phyloP scores from a whole-genome alignment of 2,113 vertebrate genomes.

The Forbesichthys agassizii region DNA sequence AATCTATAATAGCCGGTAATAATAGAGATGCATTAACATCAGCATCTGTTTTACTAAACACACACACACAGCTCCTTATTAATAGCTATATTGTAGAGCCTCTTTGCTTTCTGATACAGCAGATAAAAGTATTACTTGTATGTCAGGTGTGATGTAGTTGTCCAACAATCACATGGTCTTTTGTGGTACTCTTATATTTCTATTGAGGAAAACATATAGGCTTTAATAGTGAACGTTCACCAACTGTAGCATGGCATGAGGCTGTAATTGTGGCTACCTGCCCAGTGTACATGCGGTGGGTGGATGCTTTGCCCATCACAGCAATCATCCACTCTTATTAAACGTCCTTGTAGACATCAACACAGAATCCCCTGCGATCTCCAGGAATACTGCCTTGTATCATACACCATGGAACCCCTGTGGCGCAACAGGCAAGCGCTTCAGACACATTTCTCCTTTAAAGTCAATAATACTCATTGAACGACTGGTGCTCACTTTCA shows the following conservation, averaged over 20 bases:
- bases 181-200: no score
- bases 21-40: constrained; percentile 30
- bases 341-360: no score
- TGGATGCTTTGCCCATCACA: no score
- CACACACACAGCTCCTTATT: not conserved
- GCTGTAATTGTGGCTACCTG: no score
- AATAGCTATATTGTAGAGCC: constrained; percentile 8
- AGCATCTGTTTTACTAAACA: constrained; percentile 40
- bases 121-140: not conserved
- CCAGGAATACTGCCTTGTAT: not conserved
- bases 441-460: not conserved
- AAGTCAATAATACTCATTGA: not conserved
- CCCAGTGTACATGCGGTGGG: no score
- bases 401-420: not conserved
- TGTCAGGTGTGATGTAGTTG: not conserved
- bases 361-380: not conserved
- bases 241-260: no score
- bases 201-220: no score
- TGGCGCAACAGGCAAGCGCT: not conserved
- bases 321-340: no score
- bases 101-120: not conserved
- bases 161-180: no score
- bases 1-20: constrained; percentile 43
- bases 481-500: not conserved
- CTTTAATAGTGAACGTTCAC: no score